Conservation (phyloP, 2,797 vertebrate species). For the Bovichtus diacanthus region DNA sequence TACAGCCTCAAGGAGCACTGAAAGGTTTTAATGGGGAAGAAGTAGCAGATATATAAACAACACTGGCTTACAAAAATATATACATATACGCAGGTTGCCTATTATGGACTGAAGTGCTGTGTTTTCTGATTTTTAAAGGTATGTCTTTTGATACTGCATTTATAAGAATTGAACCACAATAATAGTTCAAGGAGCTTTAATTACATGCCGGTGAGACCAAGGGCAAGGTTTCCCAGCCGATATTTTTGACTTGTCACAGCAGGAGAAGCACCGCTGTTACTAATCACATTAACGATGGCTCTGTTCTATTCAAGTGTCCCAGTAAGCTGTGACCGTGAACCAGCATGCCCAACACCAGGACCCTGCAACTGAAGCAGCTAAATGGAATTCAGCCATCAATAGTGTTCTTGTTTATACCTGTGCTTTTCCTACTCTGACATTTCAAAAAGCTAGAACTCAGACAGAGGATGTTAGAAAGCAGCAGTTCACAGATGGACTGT, state of each 20-base stretch:
- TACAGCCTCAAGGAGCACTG: slow-evolving; percentile 1
- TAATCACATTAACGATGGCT: neutral
- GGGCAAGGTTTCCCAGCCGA: neutral
- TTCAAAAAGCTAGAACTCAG: slow-evolving; percentile 7
- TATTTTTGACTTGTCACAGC: neutral
- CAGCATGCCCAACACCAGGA: neutral
- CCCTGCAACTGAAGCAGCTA: neutral
- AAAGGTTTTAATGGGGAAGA: neutral
- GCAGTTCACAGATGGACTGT: neutral
- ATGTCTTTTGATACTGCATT: slow-evolving; percentile 7
- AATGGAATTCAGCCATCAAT: slow-evolving; percentile 2
- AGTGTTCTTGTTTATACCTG: neutral
- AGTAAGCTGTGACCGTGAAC: neutral
- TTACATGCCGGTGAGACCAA: neutral
- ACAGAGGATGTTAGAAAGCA: slow-evolving; percentile 46
- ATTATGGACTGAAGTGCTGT: neutral
- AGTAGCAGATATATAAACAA: slow-evolving; percentile 5
- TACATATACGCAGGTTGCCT: neutral
- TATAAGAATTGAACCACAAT: neutral
- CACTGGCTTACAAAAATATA: neutral
- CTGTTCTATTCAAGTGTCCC: neutral
- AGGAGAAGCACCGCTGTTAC: neutral
- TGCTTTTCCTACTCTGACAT: neutral
- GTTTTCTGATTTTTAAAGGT: neutral
- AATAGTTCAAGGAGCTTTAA: neutral